These are phyloP conservation scores for Drosophila obscura DNA, from an alignment of 1,140 invertebrate species.

Conservation along the genomic window DNA sequence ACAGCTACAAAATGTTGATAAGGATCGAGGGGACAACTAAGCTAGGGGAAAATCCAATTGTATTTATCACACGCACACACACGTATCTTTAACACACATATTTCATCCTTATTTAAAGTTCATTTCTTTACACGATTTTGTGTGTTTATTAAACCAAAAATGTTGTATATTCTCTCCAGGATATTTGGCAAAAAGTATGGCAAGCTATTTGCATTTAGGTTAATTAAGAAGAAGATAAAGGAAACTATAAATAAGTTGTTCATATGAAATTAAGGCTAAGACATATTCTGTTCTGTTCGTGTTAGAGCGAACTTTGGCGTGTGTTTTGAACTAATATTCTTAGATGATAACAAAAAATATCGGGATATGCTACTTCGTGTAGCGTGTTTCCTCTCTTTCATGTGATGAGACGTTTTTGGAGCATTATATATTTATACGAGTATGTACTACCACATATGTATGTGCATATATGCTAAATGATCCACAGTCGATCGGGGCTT, in stretches of 20 bases:
- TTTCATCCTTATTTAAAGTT: too few species aligned
- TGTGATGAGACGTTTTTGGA: conserved; percentile 57
- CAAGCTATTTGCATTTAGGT: not conserved
- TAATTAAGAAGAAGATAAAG: conserved; percentile 10
- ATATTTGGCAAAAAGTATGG: not conserved
- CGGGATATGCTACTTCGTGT: conserved; percentile 5
- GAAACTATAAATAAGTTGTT: conserved; percentile 41
- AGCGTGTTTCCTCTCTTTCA: conserved; percentile 2
- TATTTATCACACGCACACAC: too few species aligned
- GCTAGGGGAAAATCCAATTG: too few species aligned
- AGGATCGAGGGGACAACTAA: not conserved
- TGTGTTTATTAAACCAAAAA: too few species aligned
- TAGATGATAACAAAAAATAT: conserved; percentile 14
- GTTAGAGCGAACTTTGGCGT: conserved; percentile 40
- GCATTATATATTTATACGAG: conserved; percentile 7
- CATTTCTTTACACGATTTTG: too few species aligned
- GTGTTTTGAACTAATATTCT: conserved; percentile 21
- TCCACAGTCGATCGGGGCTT: conserved; percentile 20
- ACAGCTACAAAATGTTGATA: not conserved
- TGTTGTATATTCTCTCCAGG: too few species aligned
- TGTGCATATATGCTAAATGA: not conserved
- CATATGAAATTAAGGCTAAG: conserved; percentile 22
- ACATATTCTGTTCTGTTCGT: not conserved
- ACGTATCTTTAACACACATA: too few species aligned
- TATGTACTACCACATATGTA: too few species aligned